Base-by-base conservation (phyloP, 2,113 vertebrate species). In the Chloropsis hardwickii region DNA sequence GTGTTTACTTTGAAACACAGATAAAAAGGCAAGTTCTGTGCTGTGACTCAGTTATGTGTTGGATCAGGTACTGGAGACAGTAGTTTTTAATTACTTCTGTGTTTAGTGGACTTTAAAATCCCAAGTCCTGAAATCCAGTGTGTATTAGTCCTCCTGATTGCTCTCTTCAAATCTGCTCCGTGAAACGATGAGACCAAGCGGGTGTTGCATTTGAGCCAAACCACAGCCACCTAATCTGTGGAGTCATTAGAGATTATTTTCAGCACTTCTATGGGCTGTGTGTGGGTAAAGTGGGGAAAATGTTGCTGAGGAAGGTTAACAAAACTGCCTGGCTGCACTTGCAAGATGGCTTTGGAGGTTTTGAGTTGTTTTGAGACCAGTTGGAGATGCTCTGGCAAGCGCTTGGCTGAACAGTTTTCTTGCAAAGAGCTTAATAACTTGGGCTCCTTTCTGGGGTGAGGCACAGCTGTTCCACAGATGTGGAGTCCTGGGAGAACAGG, bases 1-100 rank as follows among this genome's bases (percentile, higher is more conserved):
- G 94, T 87, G 89, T 95, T 97, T 97, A 95, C 96, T 96, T 96
- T 89, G 93, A 95, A 96, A 91, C 77, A 27, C 5, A 45, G 93
- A 88, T 88, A 64, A 95, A 96, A 92, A 94, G 69, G 89, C 91
- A 57, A 91, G 61, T 95, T 95, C 72, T 89, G 69, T 45, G 86
- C 93, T 76, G 83, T 53, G 22, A 51, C 84, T 84, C 50, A 16
- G 73, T 89, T 71, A 40, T 0, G 1, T 48, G 29, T 60, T 79
- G 89, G 60, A 94, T 81, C 93, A 92, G 95, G 94, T 95, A 81
- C 18, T 95, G 53, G 83, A 79, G 92, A 79, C 65, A 60, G 69
- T 71, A 53, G 57, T 35, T 95, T 81, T 81, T 91, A 92, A 89
- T 97, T 95, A 89, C 44, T 87, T 85, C 33, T 69, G 56, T 76